Evolutionary conservation across 2,113 vertebrate species (phyloP).

Genomic region (Nycticebus coucang): DNA sequence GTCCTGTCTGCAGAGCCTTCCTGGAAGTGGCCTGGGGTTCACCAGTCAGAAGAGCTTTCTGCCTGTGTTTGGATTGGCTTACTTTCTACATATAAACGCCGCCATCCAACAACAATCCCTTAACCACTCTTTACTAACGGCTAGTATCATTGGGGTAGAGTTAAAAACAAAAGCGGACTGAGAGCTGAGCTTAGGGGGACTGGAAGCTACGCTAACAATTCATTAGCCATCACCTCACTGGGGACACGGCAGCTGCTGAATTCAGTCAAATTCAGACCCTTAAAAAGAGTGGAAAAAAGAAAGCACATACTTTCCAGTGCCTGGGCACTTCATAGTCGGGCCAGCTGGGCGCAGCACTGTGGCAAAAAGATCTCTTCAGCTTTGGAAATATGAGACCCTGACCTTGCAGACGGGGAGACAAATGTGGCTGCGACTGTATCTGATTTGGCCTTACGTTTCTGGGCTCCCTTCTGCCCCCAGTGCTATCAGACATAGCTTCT

Average conservation of each 20-base stretch:
- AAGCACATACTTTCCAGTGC: constrained; percentile 68
- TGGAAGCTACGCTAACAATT: constrained; percentile 52
- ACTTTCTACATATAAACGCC: not conserved
- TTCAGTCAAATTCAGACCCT: constrained; percentile 76
- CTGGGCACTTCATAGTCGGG: not conserved
- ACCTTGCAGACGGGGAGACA: constrained; percentile 16
- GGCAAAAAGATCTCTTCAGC: constrained; percentile 50
- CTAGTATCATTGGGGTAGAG: constrained; percentile 76
- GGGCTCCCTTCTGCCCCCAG: not conserved
- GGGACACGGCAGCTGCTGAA: constrained; percentile 73
- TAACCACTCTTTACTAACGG: constrained; percentile 66
- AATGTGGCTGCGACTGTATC: not conserved
- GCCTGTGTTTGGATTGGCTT: constrained; percentile 8
- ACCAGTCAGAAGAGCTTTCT: accelerated
- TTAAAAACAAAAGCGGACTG: constrained; percentile 78
- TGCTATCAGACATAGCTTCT: not conserved
- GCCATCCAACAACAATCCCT: constrained; percentile 29
- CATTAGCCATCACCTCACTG: not conserved
- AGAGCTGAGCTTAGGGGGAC: constrained; percentile 75
- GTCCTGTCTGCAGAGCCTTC: constrained; percentile 53
- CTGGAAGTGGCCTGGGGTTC: not conserved
- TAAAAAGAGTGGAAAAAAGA: constrained; percentile 76
- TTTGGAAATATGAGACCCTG: constrained; percentile 62
- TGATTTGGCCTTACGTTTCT: not conserved
- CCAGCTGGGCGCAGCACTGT: constrained; percentile 34